Base-by-base conservation (phyloP, 2,797 vertebrate genomes). In the Apodemus agrarius region DNA sequence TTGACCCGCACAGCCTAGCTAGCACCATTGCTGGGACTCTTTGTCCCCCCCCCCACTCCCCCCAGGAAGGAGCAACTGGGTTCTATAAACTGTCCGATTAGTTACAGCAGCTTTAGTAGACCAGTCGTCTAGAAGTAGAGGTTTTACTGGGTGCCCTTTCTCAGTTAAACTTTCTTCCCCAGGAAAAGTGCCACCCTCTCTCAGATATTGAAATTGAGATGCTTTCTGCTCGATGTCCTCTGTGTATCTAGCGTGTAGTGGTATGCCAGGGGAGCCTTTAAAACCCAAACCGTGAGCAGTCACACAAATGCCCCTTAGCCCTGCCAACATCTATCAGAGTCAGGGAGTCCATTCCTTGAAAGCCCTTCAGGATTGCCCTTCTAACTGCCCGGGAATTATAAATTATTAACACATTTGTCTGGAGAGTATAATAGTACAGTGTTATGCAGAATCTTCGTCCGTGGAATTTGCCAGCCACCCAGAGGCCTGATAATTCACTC, bases 331-430 rank as follows among this genome's bases (percentile, higher is more conserved):
- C 75, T 96, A 93, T 91, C 94, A 96, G 96, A 97, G 93, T 89
- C 86, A 75, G 89, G 93, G n/a, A 92, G 97, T 97, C 96, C 84
- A 46, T 96, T 88, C 95, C 97, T 80, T n/a, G 81, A 85, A 97
- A 98, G 97, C 87, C 97, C 92, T 89, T 96, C 76, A 93, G 94
- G 83, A 97, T 94, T 49, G 63, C 97, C 97, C 93, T 91, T 95
- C 94, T 81, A 90, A 90, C 96, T 80, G 91, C 69, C 85, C 96
- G 67, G 69, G 87, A 98, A 93, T 96, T 98, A 95, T 95, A 98
- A 98, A 98, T 98, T 96, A 97, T 98, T 97, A 98, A 96, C 96
- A 98, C 93, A 96, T 98, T 98, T 97, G 74, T 98, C 97, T 98
- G 95, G 94, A 94, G 97, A 97, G 82, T 69, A 54, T 93, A 98